phyloP scores from a whole-genome alignment of 2,888 invertebrate species.

The Phaedon cochleariae region DNA sequence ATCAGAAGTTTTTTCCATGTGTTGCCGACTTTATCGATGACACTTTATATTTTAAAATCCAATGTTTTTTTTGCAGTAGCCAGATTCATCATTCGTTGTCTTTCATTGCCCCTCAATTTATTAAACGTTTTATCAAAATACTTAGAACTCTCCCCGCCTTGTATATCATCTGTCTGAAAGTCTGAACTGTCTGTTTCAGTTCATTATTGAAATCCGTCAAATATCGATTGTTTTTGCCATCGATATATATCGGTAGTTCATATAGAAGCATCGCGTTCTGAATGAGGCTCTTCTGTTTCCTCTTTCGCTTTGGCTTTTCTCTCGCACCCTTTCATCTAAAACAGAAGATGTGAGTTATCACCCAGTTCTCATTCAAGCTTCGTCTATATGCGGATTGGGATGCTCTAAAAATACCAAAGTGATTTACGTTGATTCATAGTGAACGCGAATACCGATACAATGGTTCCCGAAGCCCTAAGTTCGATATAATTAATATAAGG shows the following conservation, averaged over 20 bases:
- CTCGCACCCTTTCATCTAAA: slow-evolving; percentile 46
- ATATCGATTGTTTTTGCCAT: not conserved
- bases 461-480: not conserved
- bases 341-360: slow-evolving; percentile 42
- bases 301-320: slow-evolving; percentile 38
- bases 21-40: too few relatives aligned
- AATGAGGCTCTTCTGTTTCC: slow-evolving; percentile 41
- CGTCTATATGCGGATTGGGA: not conserved
- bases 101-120: too few relatives aligned
- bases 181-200: too few relatives aligned
- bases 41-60: too few relatives aligned
- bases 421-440: not conserved
- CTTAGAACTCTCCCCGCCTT: too few relatives aligned
- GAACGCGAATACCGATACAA: not conserved
- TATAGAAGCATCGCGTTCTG: not conserved
- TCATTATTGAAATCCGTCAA: not conserved
- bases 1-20: too few relatives aligned
- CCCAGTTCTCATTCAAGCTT: not conserved
- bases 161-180: too few relatives aligned
- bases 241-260: not conserved
- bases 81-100: too few relatives aligned
- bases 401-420: not conserved
- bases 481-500: too few relatives aligned
- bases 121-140: too few relatives aligned
- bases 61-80: too few relatives aligned